These are phyloP conservation scores for Thymelicus acteon DNA, from an alignment of 2,888 invertebrate genomes.

Conservation along the genomic window DNA sequence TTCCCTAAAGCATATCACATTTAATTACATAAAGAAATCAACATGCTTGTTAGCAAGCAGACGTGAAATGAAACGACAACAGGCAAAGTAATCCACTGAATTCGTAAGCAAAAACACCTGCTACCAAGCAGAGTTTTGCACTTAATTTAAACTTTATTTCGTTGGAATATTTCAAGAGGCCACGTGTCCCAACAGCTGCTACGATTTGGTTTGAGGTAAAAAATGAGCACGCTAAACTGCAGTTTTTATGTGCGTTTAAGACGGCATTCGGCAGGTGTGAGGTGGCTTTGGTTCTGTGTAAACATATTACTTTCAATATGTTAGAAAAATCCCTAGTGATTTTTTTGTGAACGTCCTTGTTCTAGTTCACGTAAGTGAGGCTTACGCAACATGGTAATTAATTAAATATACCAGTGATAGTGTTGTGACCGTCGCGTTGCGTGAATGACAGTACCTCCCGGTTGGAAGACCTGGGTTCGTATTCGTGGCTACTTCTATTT, in stretches of 20 bases:
- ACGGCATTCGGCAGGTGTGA: constrained; percentile 19
- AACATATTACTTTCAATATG: not conserved
- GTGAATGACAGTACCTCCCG: too few relatives aligned
- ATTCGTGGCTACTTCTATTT: too few relatives aligned
- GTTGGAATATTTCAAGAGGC: constrained; percentile 8
- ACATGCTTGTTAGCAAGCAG: not conserved
- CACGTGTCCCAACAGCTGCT: constrained; percentile 32
- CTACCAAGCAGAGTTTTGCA: not conserved
- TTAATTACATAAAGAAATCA: constrained; percentile 3
- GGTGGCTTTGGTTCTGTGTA: not conserved
- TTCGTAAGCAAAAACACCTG: constrained; percentile 12
- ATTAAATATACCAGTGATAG: too few relatives aligned
- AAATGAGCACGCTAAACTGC: constrained; percentile 4
- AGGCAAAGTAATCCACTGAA: not conserved
- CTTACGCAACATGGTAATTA: not conserved
- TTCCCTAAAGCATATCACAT: not conserved
- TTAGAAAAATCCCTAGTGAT: not conserved
- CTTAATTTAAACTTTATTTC: not conserved
- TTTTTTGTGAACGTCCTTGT: not conserved
- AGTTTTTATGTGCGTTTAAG: constrained; percentile 18
- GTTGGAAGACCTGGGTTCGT: too few relatives aligned
- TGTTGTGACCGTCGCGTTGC: too few relatives aligned
- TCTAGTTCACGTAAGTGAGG: not conserved
- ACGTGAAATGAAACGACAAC: not conserved
- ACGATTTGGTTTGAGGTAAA: constrained; percentile 23